These are phyloP conservation scores for Acleris holmiana DNA, from an alignment of 2,888 invertebrate genomes.

Conservation along the genomic window DNA sequence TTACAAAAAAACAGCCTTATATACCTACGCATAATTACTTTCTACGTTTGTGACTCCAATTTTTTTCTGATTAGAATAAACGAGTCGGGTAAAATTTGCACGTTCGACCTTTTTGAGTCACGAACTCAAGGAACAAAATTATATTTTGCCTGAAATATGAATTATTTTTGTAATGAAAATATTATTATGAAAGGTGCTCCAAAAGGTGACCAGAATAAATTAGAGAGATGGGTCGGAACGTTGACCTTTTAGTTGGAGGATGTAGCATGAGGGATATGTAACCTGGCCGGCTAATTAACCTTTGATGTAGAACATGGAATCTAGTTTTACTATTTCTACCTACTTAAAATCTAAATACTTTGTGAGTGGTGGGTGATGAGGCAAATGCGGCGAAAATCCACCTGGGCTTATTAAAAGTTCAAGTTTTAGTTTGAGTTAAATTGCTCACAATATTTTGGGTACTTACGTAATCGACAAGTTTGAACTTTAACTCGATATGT, in stretches of 20 bases:
- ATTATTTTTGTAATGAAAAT: conserved; percentile 34
- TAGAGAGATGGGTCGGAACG: conserved; percentile 42
- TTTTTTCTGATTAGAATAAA: no score
- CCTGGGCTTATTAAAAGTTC: background rate
- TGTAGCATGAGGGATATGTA: conserved; percentile 57
- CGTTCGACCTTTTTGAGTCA: no score
- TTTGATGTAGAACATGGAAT: conserved; percentile 16
- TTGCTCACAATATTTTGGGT: no score
- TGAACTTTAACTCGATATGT: no score
- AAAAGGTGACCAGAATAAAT: conserved; percentile 28
- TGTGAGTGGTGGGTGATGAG: conserved; percentile 19
- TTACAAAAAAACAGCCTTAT: no score
- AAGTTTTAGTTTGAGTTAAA: no score
- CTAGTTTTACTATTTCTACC: conserved; percentile 15
- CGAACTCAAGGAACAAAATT: no score
- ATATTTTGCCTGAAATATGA: background rate
- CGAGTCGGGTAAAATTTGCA: no score
- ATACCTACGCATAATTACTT: no score
- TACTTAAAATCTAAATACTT: background rate
- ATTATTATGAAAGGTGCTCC: conserved; percentile 28
- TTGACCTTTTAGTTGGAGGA: conserved; percentile 48
- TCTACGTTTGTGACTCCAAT: no score
- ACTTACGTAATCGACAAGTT: no score
- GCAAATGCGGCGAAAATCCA: conserved; percentile 2
- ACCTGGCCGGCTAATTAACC: conserved; percentile 50